These are phyloP conservation scores for Aphis gossypii DNA, from an alignment of 1,140 invertebrate genomes.

Conservation along the genomic window DNA sequence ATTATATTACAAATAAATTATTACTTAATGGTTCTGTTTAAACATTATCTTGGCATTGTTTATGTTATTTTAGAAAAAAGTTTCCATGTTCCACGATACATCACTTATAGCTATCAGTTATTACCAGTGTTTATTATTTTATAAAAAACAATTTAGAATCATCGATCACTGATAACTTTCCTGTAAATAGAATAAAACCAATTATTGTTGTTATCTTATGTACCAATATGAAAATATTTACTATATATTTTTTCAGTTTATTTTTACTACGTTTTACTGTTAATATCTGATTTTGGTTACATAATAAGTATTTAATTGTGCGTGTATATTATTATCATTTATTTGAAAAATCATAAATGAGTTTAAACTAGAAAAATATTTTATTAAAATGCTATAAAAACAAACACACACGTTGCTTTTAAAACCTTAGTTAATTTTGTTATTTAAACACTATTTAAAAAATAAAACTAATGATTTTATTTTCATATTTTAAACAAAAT, in stretches of 20 bases:
- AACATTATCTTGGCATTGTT: neutral
- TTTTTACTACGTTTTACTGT: neutral
- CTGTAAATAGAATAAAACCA: neutral
- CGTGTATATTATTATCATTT: too few species aligned
- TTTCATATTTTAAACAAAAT: too few species aligned
- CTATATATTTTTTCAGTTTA: neutral
- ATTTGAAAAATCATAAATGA: too few species aligned
- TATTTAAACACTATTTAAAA: too few species aligned
- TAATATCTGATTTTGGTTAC: neutral
- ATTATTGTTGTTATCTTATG: neutral
- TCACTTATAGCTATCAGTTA: neutral
- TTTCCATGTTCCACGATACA: neutral
- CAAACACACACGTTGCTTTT: too few species aligned
- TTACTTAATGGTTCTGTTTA: neutral
- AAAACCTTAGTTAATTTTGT: too few species aligned
- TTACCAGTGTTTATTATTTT: neutral
- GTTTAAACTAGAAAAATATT: too few species aligned
- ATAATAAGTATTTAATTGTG: neutral
- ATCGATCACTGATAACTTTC: neutral
- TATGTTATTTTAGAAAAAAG: neutral
- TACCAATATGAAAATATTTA: neutral
- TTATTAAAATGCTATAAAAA: too few species aligned
- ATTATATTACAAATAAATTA: slow-evolving; percentile 1
- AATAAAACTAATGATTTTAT: too few species aligned
- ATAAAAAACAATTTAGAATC: neutral